Evolutionary conservation across 2,888 invertebrate genomes (phyloP).

Genomic region (Odontothrips loti): DNA sequence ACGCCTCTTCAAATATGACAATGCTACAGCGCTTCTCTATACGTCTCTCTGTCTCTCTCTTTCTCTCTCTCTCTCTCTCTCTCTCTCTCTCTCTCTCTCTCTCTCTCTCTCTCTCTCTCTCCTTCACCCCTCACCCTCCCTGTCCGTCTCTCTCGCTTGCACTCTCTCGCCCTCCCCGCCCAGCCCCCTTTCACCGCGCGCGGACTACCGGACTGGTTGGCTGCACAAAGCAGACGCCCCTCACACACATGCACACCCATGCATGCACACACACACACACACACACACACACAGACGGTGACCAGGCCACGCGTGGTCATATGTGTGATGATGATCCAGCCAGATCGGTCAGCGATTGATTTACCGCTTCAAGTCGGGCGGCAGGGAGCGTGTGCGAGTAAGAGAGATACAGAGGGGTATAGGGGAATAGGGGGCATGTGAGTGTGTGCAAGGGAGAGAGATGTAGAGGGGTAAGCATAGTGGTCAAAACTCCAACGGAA

Average conservation of each 20-base stretch:
- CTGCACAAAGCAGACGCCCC: neutral
- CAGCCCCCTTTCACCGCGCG: no score
- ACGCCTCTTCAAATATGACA: slow-evolving; percentile 12
- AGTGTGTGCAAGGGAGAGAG: neutral
- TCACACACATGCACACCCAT: neutral
- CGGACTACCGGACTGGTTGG: neutral
- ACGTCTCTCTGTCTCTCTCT: neutral
- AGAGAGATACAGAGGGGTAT: no score
- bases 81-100: no score
- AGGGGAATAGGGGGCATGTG: neutral
- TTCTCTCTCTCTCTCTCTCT: no score
- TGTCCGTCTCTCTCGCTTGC: no score
- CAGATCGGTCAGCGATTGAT: slow-evolving; percentile 8
- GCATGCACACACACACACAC: neutral
- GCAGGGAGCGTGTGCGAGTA: no score
- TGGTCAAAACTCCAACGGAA: no score
- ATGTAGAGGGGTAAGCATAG: no score
- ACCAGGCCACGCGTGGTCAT: neutral
- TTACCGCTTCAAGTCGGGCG: neutral
- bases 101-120: no score
- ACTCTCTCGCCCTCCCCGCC: no score
- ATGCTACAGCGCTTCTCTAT: neutral
- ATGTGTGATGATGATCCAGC: neutral
- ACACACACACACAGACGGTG: neutral
- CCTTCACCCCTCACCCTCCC: no score